A percentile compares a stretch with the other conserved stretches of the same genome.
Evolutionary conservation across 2,113 vertebrate species (phyloP).

Genomic region (Thinocorus orbignyianus): DNA sequence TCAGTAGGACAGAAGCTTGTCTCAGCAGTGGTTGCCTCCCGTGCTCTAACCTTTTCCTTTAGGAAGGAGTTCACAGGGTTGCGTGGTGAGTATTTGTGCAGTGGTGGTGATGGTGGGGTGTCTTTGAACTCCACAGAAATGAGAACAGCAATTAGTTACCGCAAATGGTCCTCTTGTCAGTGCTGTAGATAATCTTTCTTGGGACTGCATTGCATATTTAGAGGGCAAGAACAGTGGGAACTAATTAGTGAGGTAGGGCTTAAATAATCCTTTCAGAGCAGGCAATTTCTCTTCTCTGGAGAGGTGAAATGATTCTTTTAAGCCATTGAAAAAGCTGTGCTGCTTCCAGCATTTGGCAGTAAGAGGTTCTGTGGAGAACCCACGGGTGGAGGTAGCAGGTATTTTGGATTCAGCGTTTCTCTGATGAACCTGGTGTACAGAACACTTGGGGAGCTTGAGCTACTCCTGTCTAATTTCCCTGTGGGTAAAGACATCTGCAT

Average conservation of each 20-base stretch:
- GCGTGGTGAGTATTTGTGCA: neutral
- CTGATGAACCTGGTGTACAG: neutral
- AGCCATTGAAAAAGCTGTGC: neutral
- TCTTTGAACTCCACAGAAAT: conserved; percentile 42
- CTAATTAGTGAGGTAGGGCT: neutral
- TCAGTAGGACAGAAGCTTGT: neutral
- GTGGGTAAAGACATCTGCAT: neutral
- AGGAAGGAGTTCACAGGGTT: neutral
- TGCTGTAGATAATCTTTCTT: neutral
- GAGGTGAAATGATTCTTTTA: neutral
- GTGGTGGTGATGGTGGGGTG: neutral
- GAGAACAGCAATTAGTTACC: conserved; percentile 39
- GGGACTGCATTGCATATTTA: neutral
- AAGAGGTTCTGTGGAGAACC: neutral
- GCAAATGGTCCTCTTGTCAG: neutral
- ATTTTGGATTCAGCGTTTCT: neutral
- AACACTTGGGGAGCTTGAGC: neutral
- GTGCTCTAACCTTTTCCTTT: neutral
- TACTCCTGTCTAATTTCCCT: neutral
- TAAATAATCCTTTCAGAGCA: neutral
- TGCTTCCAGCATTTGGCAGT: neutral
- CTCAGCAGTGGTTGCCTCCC: neutral
- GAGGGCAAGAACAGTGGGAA: neutral
- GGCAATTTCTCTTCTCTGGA: neutral
- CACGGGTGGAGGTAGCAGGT: neutral